These are phyloP conservation scores for Mellivora capensis DNA, from an alignment of 2,113 vertebrate genomes.

Conservation along the genomic window DNA sequence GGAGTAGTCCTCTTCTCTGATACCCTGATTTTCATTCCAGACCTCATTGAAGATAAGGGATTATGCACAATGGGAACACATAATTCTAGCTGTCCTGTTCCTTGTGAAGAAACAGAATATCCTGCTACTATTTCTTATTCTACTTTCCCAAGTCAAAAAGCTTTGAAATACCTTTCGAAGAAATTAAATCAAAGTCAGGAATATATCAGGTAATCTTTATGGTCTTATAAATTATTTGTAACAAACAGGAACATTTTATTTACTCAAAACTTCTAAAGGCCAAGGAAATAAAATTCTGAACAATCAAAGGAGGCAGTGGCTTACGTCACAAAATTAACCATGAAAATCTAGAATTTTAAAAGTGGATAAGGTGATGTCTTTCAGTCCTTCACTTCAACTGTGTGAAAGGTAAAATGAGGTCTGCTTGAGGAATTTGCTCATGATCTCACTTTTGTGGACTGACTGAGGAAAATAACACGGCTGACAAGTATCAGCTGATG, in stretches of 20 bases:
- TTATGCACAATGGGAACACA: conserved; percentile 82
- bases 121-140: conserved; percentile 81
- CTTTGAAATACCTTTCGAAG: conserved; percentile 75
- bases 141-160: conserved; percentile 79
- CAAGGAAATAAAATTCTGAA: not conserved
- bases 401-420: not conserved
- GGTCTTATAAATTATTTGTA: not conserved
- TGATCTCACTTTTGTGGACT: not conserved
- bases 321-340: not conserved
- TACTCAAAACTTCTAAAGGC: not conserved
- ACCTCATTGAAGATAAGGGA: conserved; percentile 76
- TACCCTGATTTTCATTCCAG: conserved; percentile 66
- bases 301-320: not conserved
- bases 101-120: conserved; percentile 84
- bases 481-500: not conserved
- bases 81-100: conserved; percentile 83
- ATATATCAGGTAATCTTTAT: conserved; percentile 70
- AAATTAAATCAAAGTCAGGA: conserved; percentile 80
- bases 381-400: not conserved
- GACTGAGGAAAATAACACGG: not conserved
- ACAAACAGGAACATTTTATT: not conserved
- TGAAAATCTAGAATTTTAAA: not conserved
- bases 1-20: not conserved
- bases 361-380: not conserved
- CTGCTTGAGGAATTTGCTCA: not conserved